Evolutionary conservation across 30 jellyfish, hydroid and myxozoan species (phyloP).

Genomic region (Aurelia coerulea): DNA sequence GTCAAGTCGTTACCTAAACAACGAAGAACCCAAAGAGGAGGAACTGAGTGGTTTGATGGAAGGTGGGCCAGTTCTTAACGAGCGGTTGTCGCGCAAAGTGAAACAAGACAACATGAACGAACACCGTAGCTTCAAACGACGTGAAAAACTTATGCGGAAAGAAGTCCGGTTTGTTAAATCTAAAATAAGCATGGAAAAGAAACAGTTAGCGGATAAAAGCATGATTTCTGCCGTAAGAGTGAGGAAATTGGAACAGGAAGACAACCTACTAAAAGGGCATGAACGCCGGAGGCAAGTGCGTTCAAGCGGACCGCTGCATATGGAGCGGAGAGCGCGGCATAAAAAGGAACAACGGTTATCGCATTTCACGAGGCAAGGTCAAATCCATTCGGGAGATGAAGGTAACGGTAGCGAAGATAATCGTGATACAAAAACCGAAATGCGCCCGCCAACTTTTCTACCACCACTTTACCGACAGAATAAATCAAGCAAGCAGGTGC

Average conservation of each 20-base stretch:
- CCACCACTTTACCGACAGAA: constrained; percentile 70
- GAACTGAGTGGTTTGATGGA: too few relatives aligned
- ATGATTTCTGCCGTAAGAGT: constrained; percentile 57
- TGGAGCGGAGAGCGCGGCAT: constrained; percentile 50
- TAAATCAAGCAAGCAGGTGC: constrained; percentile 16
- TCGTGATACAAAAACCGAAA: constrained; percentile 1
- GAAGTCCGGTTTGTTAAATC: constrained; percentile 61
- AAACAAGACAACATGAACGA: constrained; percentile 68
- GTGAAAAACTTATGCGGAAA: constrained; percentile 54
- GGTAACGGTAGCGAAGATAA: constrained; percentile 43
- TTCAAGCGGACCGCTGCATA: constrained; percentile 67
- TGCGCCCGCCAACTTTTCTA: constrained; percentile 61
- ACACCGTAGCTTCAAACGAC: constrained; percentile 30
- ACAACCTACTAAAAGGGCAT: constrained; percentile 45
- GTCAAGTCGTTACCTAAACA: too few relatives aligned
- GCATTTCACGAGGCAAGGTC: constrained; percentile 9
- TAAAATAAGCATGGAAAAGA: constrained; percentile 67
- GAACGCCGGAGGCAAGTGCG: constrained; percentile 24
- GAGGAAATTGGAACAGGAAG: constrained; percentile 64
- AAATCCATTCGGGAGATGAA: background rate
- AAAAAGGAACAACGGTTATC: constrained; percentile 17
- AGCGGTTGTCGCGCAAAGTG: constrained; percentile 54
- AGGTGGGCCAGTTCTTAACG: constrained; percentile 54
- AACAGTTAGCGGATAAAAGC: constrained; percentile 50
- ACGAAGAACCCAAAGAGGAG: too few relatives aligned